Evolutionary conservation across 1,140 invertebrate genomes (phyloP), one percentile per base, ranked within the genome.

Genomic region (Ceratosolen fusciceps): DNA sequence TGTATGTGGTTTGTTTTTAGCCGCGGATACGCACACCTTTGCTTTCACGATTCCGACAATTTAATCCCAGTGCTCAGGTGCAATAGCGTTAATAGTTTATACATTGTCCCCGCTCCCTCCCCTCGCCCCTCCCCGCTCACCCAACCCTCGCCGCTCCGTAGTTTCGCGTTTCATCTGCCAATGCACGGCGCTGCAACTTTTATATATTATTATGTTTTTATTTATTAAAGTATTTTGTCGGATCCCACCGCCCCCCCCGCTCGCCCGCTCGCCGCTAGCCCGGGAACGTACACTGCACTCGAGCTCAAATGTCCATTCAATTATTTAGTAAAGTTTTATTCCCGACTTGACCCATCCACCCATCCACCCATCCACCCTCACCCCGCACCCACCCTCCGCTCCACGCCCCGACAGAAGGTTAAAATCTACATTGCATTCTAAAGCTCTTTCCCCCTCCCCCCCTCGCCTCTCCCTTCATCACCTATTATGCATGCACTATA

Each of bases 141-240:
- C 21, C 26, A 12, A 19, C 34, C 16, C 1, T 62, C 24, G 8
- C 12, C 39, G 5, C 54, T 58, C 34, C 24, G 0, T 19, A 62
- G 24, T 19, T 62, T 62, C 34, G 34, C 34, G 31, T 62, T 34
- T 60, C 16, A 62, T 29, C 24, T 58, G 54, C 24, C 19, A 26
- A 2, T 12, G 54, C n/a, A 10, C 0, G 10, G 12, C 8, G 12
- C 58, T n/a, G 2, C 29, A 16, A 62, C 29, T 0, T 62, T 62
- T 62, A 62, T 62, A 34, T 62, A 34, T 62, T 62, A 34, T 62
- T n/a, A n/a, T n/a, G n/a, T n/a, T 62, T 62, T 62, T 62, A 62
- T 62, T 62, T 62, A 62, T 19, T 62, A 34, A 62, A 34, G 58
- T 62, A 34, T 62, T n/a, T n/a, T n/a, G n/a, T n/a, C n/a, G n/a